Percentiles rank a stretch among this genome's conserved stretches.
Conservation (phyloP, 2,797 vertebrate species). For the Macropus fuliginosus region DNA sequence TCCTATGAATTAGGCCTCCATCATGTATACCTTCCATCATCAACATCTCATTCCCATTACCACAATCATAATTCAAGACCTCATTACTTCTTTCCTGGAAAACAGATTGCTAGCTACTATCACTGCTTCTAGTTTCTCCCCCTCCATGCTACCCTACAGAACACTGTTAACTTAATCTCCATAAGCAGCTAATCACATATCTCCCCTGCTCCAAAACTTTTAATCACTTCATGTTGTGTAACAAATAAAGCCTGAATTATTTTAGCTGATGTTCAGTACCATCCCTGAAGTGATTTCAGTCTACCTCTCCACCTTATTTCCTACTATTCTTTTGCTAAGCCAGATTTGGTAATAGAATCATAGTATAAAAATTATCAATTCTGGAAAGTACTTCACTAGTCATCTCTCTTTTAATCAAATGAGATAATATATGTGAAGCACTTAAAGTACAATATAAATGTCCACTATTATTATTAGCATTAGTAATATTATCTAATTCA, state of each 20-base stretch:
- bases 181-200: not conserved
- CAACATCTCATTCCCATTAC: not conserved
- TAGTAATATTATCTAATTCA: not conserved
- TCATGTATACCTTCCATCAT: not conserved
- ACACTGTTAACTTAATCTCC: not conserved
- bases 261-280: not conserved
- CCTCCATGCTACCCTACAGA: not conserved
- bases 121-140: not conserved
- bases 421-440: not conserved
- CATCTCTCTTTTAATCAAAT: not conserved
- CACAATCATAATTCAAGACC: not conserved
- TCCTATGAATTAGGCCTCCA: not conserved
- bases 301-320: not conserved
- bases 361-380: not conserved
- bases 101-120: not conserved
- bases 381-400: not conserved
- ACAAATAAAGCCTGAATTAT: not conserved
- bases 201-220: not conserved
- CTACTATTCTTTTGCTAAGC: not conserved
- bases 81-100: not conserved
- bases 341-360: not conserved
- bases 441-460: not conserved
- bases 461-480: not conserved
- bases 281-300: not conserved
- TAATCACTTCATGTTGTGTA: not conserved